Evolutionary conservation across 1,140 invertebrate genomes (phyloP).

Genomic region (Caenorhabditis brenneri): DNA sequence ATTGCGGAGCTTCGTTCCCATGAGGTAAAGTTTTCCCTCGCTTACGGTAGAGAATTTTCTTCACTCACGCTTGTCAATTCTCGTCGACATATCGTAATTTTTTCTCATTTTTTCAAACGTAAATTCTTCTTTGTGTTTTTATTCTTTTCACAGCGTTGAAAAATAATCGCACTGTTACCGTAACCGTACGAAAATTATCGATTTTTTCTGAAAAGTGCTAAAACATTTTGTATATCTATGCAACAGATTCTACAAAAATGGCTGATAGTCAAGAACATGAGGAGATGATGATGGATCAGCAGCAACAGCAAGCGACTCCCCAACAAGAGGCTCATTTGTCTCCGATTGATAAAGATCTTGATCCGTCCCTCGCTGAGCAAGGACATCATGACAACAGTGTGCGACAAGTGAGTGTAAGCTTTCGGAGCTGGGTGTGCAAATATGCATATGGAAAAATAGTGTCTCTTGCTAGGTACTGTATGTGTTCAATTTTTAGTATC

Average conservation of each 20-base stretch:
- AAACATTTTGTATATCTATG: no score
- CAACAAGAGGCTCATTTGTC: background rate
- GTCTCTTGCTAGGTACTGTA: background rate
- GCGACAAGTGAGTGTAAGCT: background rate
- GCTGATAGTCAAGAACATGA: background rate
- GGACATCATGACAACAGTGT: background rate
- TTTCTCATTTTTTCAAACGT: background rate
- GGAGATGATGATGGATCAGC: slow-evolving; percentile 40
- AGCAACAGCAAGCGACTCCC: background rate
- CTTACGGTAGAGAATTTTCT: slow-evolving; percentile 1
- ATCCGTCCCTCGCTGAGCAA: background rate
- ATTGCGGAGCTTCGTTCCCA: background rate
- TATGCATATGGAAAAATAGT: background rate
- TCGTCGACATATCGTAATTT: background rate
- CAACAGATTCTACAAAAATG: slow-evolving; percentile 28
- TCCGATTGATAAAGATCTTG: background rate
- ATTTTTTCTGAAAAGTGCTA: no score
- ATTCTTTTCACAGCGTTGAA: background rate
- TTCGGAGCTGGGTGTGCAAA: background rate
- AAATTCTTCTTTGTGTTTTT: no score
- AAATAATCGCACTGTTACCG: background rate
- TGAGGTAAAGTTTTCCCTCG: background rate
- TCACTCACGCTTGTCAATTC: background rate
- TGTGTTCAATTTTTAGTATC: background rate
- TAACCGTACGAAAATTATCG: background rate